phyloP scores from a whole-genome alignment of 1,140 invertebrate genomes.

The Drosophila kepulauana region DNA sequence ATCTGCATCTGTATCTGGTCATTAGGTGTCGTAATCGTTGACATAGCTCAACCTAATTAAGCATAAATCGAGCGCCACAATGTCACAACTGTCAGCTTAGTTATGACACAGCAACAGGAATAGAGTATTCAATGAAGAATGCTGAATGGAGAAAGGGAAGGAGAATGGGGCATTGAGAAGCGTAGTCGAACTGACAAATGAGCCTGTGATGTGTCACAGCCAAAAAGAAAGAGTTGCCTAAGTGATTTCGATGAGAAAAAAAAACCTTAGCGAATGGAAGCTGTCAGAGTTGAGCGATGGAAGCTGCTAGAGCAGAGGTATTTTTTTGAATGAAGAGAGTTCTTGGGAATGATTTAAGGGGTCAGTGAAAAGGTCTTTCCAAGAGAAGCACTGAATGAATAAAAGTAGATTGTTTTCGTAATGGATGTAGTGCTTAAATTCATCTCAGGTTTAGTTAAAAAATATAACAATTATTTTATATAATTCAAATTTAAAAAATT shows the following conservation, averaged over 20 bases:
- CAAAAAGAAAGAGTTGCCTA: constrained; percentile 38
- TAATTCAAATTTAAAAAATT: too few species aligned
- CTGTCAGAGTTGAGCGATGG: constrained; percentile 10
- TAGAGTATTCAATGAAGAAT: constrained; percentile 15
- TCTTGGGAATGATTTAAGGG: constrained; percentile 3
- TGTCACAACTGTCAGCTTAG: constrained; percentile 78
- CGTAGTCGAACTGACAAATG: constrained; percentile 38
- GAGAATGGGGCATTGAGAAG: not conserved
- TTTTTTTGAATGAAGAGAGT: constrained; percentile 6
- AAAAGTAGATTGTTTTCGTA: not conserved
- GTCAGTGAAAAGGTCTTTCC: constrained; percentile 3
- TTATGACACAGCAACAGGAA: constrained; percentile 27
- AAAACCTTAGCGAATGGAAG: not conserved
- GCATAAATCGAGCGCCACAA: constrained; percentile 76
- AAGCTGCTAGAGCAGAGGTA: constrained; percentile 6
- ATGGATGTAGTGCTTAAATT: not conserved
- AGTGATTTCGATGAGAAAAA: constrained; percentile 35
- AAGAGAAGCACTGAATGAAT: not conserved
- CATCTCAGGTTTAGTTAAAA: too few species aligned
- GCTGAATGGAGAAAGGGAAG: not conserved
- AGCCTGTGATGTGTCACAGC: constrained; percentile 43
- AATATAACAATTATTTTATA: too few species aligned
- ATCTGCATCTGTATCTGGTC: constrained; percentile 50
- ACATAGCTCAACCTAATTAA: constrained; percentile 79
- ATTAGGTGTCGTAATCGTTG: constrained; percentile 78